Percentiles rank a stretch among this genome's conserved stretches.
phyloP scores from a whole-genome alignment of 2,888 invertebrate species.

The Diabrotica balteata region DNA sequence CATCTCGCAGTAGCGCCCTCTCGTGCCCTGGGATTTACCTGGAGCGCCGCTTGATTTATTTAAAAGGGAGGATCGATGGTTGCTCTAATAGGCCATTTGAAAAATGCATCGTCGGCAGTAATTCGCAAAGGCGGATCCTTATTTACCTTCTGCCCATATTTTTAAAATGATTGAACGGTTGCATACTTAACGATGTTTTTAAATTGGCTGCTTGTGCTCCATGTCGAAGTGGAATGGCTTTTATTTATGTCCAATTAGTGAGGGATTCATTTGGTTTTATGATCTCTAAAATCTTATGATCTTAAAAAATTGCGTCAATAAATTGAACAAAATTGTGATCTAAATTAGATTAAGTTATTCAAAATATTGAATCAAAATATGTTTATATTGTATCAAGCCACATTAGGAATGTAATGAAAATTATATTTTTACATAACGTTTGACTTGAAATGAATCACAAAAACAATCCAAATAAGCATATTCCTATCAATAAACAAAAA shows the following conservation, averaged over 20 bases:
- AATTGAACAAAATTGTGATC: no score
- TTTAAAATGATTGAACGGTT: conserved; percentile 28
- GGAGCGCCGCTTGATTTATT: conserved; percentile 35
- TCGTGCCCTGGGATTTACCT: conserved; percentile 25
- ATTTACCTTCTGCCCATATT: conserved; percentile 14
- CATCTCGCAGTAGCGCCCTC: neutral
- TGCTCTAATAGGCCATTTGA: conserved; percentile 38
- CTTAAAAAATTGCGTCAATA: no score
- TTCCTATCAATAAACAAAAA: no score
- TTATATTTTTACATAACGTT: no score
- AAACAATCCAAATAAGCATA: no score
- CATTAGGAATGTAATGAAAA: no score
- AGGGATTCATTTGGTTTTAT: neutral
- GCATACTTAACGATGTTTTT: conserved; percentile 22
- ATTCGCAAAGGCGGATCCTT: conserved; percentile 26
- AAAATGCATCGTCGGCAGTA: conserved; percentile 43
- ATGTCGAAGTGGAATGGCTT: neutral
- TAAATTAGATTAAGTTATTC: no score
- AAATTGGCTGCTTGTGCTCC: conserved; percentile 5
- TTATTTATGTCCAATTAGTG: conserved; percentile 19
- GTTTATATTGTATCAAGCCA: no score
- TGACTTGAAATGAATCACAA: no score
- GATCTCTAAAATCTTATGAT: neutral
- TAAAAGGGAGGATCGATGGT: conserved; percentile 33
- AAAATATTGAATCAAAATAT: no score